A percentile compares a stretch with the other conserved stretches of the same genome.
Evolutionary conservation across 2,888 invertebrate genomes (phyloP).

Genomic region (Lysandra bellargus): DNA sequence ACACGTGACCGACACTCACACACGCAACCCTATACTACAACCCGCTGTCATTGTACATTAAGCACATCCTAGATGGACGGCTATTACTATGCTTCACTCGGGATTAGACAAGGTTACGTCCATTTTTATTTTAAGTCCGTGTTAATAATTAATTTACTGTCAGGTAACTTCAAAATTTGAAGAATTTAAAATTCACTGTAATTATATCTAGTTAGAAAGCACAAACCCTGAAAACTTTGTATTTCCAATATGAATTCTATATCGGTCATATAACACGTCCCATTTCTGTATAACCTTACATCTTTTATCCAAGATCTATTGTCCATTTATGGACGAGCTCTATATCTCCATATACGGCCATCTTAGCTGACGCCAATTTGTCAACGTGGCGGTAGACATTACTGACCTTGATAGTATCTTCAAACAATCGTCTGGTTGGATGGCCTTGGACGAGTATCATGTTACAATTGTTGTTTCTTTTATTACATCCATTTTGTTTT

Average conservation of each 20-base stretch:
- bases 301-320: not conserved
- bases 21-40: too few relatives aligned
- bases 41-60: too few relatives aligned
- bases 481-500: not conserved
- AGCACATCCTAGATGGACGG: too few relatives aligned
- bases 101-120: too few relatives aligned
- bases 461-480: constrained; percentile 6
- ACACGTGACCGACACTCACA: too few relatives aligned
- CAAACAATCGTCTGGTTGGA: constrained; percentile 41
- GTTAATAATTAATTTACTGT: too few relatives aligned
- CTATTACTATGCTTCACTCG: too few relatives aligned
- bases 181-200: too few relatives aligned
- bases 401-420: constrained; percentile 42
- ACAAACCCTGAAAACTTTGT: not conserved
- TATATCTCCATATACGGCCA: not conserved
- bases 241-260: not conserved
- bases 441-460: constrained; percentile 40
- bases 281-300: not conserved
- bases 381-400: not conserved
- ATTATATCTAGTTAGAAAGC: too few relatives aligned
- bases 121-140: too few relatives aligned
- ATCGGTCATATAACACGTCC: not conserved
- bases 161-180: too few relatives aligned
- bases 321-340: not conserved
- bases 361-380: not conserved